Evolutionary conservation across 2,113 vertebrate species (phyloP).

Genomic region (Scortum barcoo): DNA sequence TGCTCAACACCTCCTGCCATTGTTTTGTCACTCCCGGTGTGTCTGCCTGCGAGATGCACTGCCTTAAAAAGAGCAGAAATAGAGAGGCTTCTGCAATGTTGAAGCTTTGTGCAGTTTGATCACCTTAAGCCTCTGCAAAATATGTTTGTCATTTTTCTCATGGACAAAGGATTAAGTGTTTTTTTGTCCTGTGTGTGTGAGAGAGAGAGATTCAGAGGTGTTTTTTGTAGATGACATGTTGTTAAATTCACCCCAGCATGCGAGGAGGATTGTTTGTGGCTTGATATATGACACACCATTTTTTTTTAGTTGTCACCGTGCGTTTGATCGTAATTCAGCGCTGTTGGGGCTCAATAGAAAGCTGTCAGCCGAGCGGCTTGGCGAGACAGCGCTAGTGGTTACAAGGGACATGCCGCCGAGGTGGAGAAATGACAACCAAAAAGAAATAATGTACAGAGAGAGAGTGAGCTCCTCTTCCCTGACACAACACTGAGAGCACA

Average conservation of each 20-base stretch:
- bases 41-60: background rate
- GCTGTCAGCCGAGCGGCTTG: background rate
- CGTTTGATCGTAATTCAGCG: constrained; percentile 23
- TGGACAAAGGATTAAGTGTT: constrained; percentile 28
- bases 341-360: background rate
- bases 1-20: background rate
- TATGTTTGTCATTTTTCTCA: constrained; percentile 40
- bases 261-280: constrained; percentile 21
- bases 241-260: constrained; percentile 6
- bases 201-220: background rate
- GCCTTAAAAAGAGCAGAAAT: background rate
- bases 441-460: constrained; percentile 22
- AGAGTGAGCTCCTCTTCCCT: background rate
- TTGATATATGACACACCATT: constrained; percentile 6
- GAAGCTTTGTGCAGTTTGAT: constrained; percentile 21
- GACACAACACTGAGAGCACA: background rate
- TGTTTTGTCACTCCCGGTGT: background rate
- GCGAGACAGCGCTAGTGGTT: background rate
- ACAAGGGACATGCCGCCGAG: background rate
- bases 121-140: constrained; percentile 48
- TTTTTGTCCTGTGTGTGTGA: constrained; percentile 1
- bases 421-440: constrained; percentile 19
- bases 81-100: constrained; percentile 15
- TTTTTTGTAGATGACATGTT: constrained; percentile 17
- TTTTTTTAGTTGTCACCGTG: constrained; percentile 1